Conservation (phyloP, 37 sponge, comb jelly and placozoan genomes). For the Amphimedon queenslandica region DNA sequence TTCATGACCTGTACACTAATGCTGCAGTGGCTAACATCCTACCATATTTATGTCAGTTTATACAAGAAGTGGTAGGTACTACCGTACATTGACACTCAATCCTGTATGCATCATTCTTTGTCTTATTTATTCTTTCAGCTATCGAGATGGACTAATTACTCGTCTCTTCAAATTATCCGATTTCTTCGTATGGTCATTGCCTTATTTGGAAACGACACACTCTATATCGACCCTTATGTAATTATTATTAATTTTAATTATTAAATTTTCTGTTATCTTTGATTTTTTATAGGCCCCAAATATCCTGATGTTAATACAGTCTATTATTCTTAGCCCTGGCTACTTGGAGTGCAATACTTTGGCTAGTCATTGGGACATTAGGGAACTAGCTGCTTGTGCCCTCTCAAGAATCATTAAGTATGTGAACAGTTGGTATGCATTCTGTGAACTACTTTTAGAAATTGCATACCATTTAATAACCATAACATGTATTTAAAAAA, state of each 20-base stretch:
- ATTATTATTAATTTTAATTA: neutral
- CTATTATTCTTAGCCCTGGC: neutral
- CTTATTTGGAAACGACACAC: conserved; percentile 40
- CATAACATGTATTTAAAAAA: no score
- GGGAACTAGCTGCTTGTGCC: conserved; percentile 38
- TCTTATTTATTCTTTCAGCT: conserved; percentile 17
- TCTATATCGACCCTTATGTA: conserved; percentile 66
- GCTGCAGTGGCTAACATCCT: conserved; percentile 41
- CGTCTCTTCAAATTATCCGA: conserved; percentile 36
- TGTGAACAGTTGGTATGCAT: no score
- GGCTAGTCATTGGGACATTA: conserved; percentile 34
- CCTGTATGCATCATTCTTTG: no score
- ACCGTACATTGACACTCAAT: no score
- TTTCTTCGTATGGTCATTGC: conserved; percentile 37
- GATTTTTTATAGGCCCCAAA: neutral
- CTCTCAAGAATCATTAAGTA: conserved; percentile 34
- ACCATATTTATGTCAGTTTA: conserved; percentile 52
- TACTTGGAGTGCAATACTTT: neutral
- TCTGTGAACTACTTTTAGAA: neutral
- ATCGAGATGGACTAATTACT: conserved; percentile 21
- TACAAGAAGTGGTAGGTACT: conserved; percentile 40
- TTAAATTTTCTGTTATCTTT: no score
- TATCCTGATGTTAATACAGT: neutral
- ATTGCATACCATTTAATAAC: neutral
- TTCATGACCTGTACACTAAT: conserved; percentile 53